Conservation (phyloP, 1,140 invertebrate species). For the Ridgeia piscesae region DNA sequence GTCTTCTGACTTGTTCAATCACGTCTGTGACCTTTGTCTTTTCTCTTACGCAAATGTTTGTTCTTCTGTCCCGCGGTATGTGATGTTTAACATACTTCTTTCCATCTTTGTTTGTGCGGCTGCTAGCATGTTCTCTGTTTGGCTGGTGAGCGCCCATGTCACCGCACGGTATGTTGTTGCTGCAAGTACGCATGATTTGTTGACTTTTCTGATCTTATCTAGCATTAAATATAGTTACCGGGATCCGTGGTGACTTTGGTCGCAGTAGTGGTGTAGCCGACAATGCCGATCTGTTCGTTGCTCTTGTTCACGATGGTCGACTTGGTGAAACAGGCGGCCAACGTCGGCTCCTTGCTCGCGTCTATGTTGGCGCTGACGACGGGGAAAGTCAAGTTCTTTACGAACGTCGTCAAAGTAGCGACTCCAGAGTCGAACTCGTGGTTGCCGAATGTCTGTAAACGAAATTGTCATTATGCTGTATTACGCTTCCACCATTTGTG, state of each 20-base stretch:
- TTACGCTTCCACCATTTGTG: too few relatives aligned
- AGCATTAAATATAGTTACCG: not conserved
- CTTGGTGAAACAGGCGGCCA: slow-evolving; percentile 63
- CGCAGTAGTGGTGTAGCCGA: slow-evolving; percentile 85
- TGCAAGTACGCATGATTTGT: too few relatives aligned
- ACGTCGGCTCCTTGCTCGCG: slow-evolving; percentile 65
- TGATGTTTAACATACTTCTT: too few relatives aligned
- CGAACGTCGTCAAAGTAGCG: slow-evolving; percentile 74
- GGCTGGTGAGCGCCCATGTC: too few relatives aligned
- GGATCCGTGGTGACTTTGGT: slow-evolving; percentile 59
- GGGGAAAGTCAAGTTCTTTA: slow-evolving; percentile 72
- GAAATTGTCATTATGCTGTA: not conserved
- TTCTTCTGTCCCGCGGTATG: too few relatives aligned
- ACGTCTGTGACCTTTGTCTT: too few relatives aligned
- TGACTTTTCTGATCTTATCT: not conserved
- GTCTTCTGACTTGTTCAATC: too few relatives aligned
- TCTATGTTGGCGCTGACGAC: slow-evolving; percentile 79
- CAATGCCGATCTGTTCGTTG: slow-evolving; percentile 74
- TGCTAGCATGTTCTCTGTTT: too few relatives aligned
- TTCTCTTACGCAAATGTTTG: too few relatives aligned
- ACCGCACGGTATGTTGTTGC: too few relatives aligned
- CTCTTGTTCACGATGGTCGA: slow-evolving; percentile 69
- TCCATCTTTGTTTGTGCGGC: too few relatives aligned
- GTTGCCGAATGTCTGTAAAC: slow-evolving; percentile 80
- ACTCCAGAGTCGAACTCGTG: slow-evolving; percentile 90